Conservation (phyloP, 2,888 invertebrate genomes). For the Dascillus cervinus region DNA sequence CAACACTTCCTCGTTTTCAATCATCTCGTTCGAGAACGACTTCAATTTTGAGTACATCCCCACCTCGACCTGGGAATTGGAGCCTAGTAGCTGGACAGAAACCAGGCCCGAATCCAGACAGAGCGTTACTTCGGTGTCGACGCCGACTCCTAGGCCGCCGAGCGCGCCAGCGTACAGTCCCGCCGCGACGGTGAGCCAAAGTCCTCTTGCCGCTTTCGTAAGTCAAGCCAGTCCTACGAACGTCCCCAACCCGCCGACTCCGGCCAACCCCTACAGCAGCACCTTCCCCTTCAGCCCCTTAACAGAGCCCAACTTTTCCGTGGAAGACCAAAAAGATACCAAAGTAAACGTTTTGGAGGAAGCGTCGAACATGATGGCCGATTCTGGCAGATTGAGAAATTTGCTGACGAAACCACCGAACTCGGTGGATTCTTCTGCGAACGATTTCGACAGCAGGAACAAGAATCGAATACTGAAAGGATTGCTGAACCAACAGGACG, state of each 20-base stretch:
- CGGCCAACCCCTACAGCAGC: constrained; percentile 42
- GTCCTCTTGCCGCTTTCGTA: constrained; percentile 46
- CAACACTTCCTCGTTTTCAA: constrained; percentile 19
- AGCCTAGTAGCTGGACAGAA: constrained; percentile 33
- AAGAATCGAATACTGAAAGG: constrained; percentile 51
- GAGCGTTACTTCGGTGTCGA: constrained; percentile 53
- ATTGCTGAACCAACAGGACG: constrained; percentile 60
- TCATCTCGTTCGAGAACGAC: constrained; percentile 40
- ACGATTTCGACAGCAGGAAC: constrained; percentile 39
- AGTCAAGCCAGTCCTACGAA: constrained; percentile 48
- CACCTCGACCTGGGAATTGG: constrained; percentile 55
- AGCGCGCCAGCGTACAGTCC: constrained; percentile 44
- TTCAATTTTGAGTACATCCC: constrained; percentile 47
- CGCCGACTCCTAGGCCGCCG: constrained; percentile 53
- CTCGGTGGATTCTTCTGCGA: constrained; percentile 29
- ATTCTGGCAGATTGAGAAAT: constrained; percentile 52
- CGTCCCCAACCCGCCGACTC: constrained; percentile 36
- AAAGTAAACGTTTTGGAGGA: constrained; percentile 44
- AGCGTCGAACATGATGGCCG: constrained; percentile 39
- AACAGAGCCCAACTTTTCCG: constrained; percentile 40
- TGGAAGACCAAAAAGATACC: constrained; percentile 46
- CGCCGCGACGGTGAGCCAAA: constrained; percentile 34
- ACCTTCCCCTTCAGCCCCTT: constrained; percentile 59
- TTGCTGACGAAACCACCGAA: constrained; percentile 49
- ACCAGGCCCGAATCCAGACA: constrained; percentile 56